Percentiles rank a stretch among this genome's conserved stretches.
These are phyloP conservation scores for Cerastis leucographa DNA, from an alignment of 2,888 invertebrate genomes.

Conservation along the genomic window DNA sequence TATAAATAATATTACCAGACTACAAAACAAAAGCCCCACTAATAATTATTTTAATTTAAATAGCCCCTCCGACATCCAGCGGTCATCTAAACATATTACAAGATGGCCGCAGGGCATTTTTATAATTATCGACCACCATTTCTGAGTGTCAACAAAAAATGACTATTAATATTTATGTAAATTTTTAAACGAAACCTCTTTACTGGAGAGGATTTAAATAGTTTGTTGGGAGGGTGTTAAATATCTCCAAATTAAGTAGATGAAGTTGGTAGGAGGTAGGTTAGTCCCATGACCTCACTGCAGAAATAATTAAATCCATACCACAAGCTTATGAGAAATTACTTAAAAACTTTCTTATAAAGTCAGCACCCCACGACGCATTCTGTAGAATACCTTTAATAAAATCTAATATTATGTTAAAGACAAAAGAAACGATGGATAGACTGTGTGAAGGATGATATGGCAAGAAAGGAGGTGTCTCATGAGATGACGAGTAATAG, in stretches of 20 bases:
- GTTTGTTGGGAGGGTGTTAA: not conserved
- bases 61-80: conserved; percentile 46
- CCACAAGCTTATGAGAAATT: not conserved
- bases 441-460: no score
- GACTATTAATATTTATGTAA: conserved; percentile 58
- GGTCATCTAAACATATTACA: conserved; percentile 42
- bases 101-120: conserved; percentile 49
- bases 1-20: conserved; percentile 11
- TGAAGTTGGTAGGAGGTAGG: not conserved
- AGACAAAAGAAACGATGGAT: no score
- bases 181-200: conserved; percentile 48
- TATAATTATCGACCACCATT: conserved; percentile 60
- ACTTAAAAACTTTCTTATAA: not conserved
- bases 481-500: no score
- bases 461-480: no score
- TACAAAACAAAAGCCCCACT: conserved; percentile 51
- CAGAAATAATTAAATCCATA: not conserved
- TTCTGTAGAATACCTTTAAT: not conserved
- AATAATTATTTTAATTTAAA: conserved; percentile 63
- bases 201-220: conserved; percentile 7
- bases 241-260: not conserved
- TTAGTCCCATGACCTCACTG: not conserved
- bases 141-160: conserved; percentile 63
- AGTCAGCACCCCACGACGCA: not conserved
- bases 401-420: no score